These are phyloP conservation scores for Astyanax mexicanus DNA, from an alignment of 2,797 vertebrate species.

Conservation along the genomic window DNA sequence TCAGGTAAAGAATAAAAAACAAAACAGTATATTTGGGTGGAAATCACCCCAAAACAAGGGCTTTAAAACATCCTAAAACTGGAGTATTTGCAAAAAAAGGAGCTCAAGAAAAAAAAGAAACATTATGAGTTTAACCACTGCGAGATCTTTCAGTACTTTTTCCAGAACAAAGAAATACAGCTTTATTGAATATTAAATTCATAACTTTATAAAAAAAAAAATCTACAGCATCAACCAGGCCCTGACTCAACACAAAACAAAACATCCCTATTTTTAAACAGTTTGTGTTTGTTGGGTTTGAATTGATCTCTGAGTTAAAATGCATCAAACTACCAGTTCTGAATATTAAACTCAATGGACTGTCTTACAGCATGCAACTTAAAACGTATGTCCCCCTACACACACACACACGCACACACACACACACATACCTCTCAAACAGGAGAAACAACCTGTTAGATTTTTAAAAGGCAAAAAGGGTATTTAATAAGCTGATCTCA, in stretches of 20 bases:
- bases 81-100: neutral
- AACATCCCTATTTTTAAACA: too few relatives aligned
- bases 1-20: too few relatives aligned
- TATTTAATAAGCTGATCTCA: too few relatives aligned
- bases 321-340: constrained; percentile 34
- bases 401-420: constrained; percentile 15
- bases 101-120: constrained; percentile 72
- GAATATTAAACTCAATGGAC: constrained; percentile 3
- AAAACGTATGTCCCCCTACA: neutral
- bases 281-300: constrained; percentile 29
- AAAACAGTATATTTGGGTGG: neutral
- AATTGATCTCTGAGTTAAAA: too few relatives aligned
- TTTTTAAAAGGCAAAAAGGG: neutral
- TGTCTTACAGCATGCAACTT: constrained; percentile 24
- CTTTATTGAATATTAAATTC: constrained; percentile 56
- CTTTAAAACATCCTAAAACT: constrained; percentile 6
- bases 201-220: constrained; percentile 7
- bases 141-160: constrained; percentile 64
- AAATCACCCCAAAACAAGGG: neutral
- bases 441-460: neutral
- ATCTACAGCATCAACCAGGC: constrained; percentile 19
- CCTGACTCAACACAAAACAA: too few relatives aligned
- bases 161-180: constrained; percentile 47
- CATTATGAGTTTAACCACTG: constrained; percentile 82
- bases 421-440: constrained; percentile 15